Percentiles rank a stretch among this genome's conserved stretches.
phyloP scores from a whole-genome alignment of 2,888 invertebrate genomes.

The Lobophora halterata region DNA sequence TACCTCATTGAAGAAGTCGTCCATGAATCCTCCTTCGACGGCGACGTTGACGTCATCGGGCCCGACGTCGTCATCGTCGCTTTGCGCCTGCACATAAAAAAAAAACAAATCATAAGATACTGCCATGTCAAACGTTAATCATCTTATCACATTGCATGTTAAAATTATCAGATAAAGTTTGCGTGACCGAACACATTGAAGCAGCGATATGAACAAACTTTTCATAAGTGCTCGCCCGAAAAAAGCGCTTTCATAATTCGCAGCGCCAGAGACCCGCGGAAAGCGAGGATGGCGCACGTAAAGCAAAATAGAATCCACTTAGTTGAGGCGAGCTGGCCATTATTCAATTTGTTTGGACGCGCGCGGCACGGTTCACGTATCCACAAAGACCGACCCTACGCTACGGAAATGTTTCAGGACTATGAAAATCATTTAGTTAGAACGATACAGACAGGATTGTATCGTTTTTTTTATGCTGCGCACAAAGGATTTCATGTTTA shows the following conservation, averaged over 20 bases:
- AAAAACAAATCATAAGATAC: slow-evolving; percentile 23
- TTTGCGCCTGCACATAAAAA: slow-evolving; percentile 93
- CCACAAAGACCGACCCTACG: slow-evolving; percentile 47
- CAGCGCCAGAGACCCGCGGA: slow-evolving; percentile 40
- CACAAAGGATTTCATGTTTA: slow-evolving; percentile 10
- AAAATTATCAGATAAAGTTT: slow-evolving; percentile 8
- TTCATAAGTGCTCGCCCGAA: slow-evolving; percentile 33
- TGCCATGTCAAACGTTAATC: slow-evolving; percentile 11
- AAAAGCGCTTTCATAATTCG: slow-evolving; percentile 39
- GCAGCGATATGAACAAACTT: neutral
- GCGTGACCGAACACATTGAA: slow-evolving; percentile 10
- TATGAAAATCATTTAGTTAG: slow-evolving; percentile 24
- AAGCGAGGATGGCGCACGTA: slow-evolving; percentile 57
- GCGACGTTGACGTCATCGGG: slow-evolving; percentile 97
- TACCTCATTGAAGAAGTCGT: slow-evolving; percentile 99
- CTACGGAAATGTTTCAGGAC: slow-evolving; percentile 36
- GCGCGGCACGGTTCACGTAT: slow-evolving; percentile 35
- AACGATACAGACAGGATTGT: slow-evolving; percentile 7
- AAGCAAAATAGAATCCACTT: slow-evolving; percentile 70
- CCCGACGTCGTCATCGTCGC: slow-evolving; percentile 97
- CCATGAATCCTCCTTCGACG: slow-evolving; percentile 98
- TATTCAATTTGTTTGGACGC: slow-evolving; percentile 68
- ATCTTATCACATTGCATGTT: slow-evolving; percentile 8
- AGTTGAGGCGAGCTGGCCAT: slow-evolving; percentile 61
- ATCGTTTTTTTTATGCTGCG: slow-evolving; percentile 3